Conservation (phyloP, 2,797 vertebrate species). For the Numenius phaeopus region DNA sequence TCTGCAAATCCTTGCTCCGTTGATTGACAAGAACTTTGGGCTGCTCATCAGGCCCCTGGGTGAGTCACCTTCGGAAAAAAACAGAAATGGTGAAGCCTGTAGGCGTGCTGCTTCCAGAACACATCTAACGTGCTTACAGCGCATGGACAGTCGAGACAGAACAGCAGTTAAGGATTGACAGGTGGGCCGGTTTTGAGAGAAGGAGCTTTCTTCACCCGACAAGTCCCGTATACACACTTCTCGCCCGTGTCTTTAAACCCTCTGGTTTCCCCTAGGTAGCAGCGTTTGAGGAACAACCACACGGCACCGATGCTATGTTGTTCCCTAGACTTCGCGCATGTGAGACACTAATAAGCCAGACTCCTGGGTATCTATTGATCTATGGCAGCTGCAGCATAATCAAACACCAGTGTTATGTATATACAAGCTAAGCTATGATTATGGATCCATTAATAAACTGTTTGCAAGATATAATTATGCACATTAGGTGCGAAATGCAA, state of each 20-base stretch:
- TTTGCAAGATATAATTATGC: slow-evolving; percentile 52
- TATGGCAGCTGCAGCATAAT: slow-evolving; percentile 41
- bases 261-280: not conserved
- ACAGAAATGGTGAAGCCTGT: not conserved
- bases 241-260: not conserved
- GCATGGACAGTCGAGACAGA: not conserved
- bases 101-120: not conserved
- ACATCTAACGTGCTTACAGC: not conserved
- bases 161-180: not conserved
- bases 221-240: not conserved
- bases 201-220: not conserved
- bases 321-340: not conserved
- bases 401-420: slow-evolving; percentile 22
- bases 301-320: not conserved
- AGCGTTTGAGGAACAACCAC: not conserved
- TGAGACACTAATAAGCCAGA: not conserved
- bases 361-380: slow-evolving; percentile 37
- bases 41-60: not conserved
- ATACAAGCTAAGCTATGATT: slow-evolving; percentile 45
- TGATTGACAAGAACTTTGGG: not conserved
- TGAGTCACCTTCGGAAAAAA: slow-evolving; percentile 15
- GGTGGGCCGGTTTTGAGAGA: not conserved
- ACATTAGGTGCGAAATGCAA: slow-evolving; percentile 30
- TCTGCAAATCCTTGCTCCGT: not conserved
- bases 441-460: slow-evolving; percentile 65